Evolutionary conservation across 30 jellyfish, hydroid and myxozoan genomes (phyloP).

Genomic region (Aurelia coerulea): DNA sequence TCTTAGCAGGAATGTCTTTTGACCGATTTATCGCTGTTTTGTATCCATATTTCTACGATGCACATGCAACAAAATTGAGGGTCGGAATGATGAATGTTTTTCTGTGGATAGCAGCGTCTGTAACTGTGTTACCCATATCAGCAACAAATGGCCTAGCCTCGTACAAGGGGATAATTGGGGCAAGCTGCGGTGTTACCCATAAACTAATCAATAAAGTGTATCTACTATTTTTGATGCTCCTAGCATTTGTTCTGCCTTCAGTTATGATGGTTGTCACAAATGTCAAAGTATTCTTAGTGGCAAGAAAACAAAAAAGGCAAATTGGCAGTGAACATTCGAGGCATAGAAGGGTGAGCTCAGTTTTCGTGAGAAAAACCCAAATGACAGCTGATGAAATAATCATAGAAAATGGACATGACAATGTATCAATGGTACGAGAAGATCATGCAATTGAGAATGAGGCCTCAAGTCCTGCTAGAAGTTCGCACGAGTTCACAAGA

Average conservation of each 20-base stretch:
- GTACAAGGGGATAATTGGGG: conserved; percentile 33
- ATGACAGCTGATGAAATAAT: too few species aligned
- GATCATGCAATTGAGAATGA: too few species aligned
- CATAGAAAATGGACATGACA: too few species aligned
- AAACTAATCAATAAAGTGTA: neutral
- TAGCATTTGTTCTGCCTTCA: conserved; percentile 12
- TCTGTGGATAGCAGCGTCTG: conserved; percentile 17
- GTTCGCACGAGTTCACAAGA: too few species aligned
- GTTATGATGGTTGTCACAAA: conserved; percentile 17
- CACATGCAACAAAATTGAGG: conserved; percentile 10
- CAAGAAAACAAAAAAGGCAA: conserved; percentile 13
- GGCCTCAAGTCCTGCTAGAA: too few species aligned
- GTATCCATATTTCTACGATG: conserved; percentile 28
- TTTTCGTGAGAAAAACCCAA: neutral
- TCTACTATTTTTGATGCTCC: neutral
- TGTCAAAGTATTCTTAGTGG: conserved; percentile 25
- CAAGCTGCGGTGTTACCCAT: conserved; percentile 34
- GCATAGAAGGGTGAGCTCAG: neutral
- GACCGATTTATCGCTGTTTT: conserved; percentile 44
- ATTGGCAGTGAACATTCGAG: neutral
- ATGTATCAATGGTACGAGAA: too few species aligned
- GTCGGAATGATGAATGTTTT: neutral
- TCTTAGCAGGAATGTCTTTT: conserved; percentile 26
- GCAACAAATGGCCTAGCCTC: conserved; percentile 7
- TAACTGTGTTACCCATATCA: conserved; percentile 10